Evolutionary conservation across 2,888 invertebrate genomes (phyloP).

Genomic region (Piscicola geometra): DNA sequence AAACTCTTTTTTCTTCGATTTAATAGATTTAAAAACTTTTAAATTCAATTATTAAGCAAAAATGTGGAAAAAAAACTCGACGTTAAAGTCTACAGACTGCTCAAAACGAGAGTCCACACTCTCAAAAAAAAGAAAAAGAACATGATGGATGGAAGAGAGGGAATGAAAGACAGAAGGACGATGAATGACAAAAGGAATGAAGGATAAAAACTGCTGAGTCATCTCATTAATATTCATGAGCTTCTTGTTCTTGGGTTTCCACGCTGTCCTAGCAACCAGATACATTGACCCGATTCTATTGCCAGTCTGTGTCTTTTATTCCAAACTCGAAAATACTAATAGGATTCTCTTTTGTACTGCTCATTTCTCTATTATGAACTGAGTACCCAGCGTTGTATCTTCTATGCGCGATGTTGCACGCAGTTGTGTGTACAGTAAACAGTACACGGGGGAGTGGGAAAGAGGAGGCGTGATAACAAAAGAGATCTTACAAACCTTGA

Average conservation of each 20-base stretch:
- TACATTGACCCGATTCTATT: slow-evolving; percentile 15
- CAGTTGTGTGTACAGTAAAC: no score
- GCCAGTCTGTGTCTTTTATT: no score
- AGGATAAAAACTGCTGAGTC: slow-evolving; percentile 14
- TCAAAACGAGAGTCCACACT: neutral
- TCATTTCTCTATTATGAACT: no score
- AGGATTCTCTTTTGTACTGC: no score
- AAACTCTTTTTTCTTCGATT: no score
- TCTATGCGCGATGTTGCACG: no score
- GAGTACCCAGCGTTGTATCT: no score
- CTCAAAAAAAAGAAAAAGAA: neutral
- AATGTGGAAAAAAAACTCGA: neutral
- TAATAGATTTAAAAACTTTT: neutral
- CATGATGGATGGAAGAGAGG: neutral
- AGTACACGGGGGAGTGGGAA: no score
- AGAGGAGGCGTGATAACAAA: no score
- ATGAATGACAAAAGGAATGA: slow-evolving; percentile 13
- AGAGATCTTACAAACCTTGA: no score
- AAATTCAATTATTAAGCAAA: neutral
- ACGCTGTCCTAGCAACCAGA: neutral
- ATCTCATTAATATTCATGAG: slow-evolving; percentile 15
- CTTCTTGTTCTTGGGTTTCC: neutral
- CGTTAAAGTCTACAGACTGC: neutral
- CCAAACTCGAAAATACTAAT: no score
- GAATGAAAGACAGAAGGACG: neutral